Base-by-base conservation (phyloP, 2,113 vertebrate genomes). In the Mola mola region DNA sequence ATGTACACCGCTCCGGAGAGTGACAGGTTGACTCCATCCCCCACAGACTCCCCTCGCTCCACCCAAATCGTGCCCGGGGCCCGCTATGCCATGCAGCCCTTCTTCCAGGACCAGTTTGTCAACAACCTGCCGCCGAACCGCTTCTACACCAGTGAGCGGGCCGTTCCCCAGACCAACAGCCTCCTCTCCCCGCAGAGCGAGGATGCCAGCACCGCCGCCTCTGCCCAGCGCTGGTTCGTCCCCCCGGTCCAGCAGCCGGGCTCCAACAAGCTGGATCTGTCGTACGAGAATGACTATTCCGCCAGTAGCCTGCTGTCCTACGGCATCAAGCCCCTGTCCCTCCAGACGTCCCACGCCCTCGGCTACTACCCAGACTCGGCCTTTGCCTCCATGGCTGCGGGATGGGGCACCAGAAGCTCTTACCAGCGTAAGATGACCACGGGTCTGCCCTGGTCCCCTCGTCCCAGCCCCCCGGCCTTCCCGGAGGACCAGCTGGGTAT, bases 1-100 rank as follows among this genome's bases (percentile, higher is more conserved):
- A 99, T 99, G 96, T 99, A 98, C 94, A 98, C 96, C 16, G 96
- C 97, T 76, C 97, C 96, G 25, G 97, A 99, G 92, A 98, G 93
- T 81, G 97, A 99, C 93, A 91, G 97, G 87, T 92, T 99, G 93
- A 99, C 97, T 84, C 97, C 97, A 44, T 99, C 97, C 72, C 97
- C 97, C 49, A 98, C 97, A 83, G 96, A 98, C 92, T 98, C 97
- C 72, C 96, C 97, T 78, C 98, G 97, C 89, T 98, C 96, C 37
- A 97, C 98, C 85, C 97, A 99, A 90, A 99, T 99, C 4, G 97
- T 98, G 50, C 97, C 97, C 0, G 96, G 97, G 1, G 94, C 96
- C 60, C 95, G 97, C 42, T 99, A 98, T 49, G 94, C 95, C 2
- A 85, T 99, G 91, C 97, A 99, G 58, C 96, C 97, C 0, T 98